phyloP scores from a whole-genome alignment of 1,140 invertebrate species.

The Heliothis virescens region DNA sequence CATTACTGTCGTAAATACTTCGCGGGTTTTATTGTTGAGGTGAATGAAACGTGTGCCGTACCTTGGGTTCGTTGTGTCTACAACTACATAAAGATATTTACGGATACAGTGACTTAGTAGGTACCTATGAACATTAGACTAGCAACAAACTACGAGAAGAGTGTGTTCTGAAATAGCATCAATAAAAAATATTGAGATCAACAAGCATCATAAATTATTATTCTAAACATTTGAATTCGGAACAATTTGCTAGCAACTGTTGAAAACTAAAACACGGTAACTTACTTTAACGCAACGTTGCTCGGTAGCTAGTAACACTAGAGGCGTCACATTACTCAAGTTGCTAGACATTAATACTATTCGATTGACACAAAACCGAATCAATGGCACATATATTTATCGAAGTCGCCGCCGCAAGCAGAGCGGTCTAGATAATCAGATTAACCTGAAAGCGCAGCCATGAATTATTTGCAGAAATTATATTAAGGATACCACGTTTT shows the following conservation, averaged over 20 bases:
- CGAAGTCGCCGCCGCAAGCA: not conserved
- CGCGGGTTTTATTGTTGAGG: constrained; percentile 42
- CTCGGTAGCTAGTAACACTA: not conserved
- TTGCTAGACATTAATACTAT: constrained; percentile 30
- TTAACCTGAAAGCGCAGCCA: constrained; percentile 54
- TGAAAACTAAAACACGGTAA: constrained; percentile 10
- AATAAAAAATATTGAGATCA: too few species aligned
- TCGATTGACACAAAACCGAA: constrained; percentile 43
- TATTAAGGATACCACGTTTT: constrained; percentile 9
- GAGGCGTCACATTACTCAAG: not conserved
- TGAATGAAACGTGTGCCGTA: constrained; percentile 24
- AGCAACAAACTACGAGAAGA: too few species aligned
- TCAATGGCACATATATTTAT: constrained; percentile 45
- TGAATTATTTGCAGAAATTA: constrained; percentile 43
- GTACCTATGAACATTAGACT: too few species aligned
- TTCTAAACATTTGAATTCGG: not conserved
- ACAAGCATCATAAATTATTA: not conserved
- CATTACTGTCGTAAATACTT: constrained; percentile 46
- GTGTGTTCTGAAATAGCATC: too few species aligned
- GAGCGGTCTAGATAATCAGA: constrained; percentile 44
- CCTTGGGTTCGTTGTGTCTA: not conserved
- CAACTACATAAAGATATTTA: too few species aligned
- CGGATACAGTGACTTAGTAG: too few species aligned
- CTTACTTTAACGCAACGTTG: not conserved
- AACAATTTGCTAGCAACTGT: not conserved